These are phyloP conservation scores for Hippocampus guttulatus DNA, from an alignment of 2,113 vertebrate species.

Conservation along the genomic window DNA sequence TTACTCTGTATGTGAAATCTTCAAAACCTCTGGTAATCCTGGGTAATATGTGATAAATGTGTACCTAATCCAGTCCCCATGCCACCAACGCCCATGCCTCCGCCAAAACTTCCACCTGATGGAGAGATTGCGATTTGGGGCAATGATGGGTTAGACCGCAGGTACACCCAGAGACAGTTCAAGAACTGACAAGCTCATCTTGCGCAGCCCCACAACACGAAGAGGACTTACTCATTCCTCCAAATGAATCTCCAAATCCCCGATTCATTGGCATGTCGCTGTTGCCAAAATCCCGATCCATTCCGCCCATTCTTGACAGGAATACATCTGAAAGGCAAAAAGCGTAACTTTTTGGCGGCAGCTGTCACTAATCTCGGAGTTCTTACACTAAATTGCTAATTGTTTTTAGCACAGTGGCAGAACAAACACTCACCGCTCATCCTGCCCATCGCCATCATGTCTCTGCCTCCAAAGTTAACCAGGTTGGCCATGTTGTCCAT, in stretches of 20 bases:
- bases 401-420: neutral
- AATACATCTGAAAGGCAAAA: slow-evolving; percentile 64
- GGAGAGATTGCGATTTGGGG: slow-evolving; percentile 50
- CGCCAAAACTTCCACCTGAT: slow-evolving; percentile 86
- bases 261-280: slow-evolving; percentile 87
- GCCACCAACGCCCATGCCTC: slow-evolving; percentile 87
- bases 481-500: slow-evolving; percentile 89
- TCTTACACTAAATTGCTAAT: neutral
- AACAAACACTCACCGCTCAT: slow-evolving; percentile 81
- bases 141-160: neutral
- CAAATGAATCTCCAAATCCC: slow-evolving; percentile 90
- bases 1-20: neutral
- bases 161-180: neutral
- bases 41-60: neutral
- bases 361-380: neutral
- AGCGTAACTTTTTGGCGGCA: neutral
- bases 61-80: slow-evolving; percentile 92
- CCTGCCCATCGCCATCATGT: slow-evolving; percentile 78
- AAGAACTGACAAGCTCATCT: neutral
- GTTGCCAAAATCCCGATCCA: slow-evolving; percentile 89
- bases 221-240: slow-evolving; percentile 82
- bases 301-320: slow-evolving; percentile 85
- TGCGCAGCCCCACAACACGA: neutral
- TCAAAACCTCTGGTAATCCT: neutral
- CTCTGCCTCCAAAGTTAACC: slow-evolving; percentile 82